Evolutionary conservation across 2,888 invertebrate species (phyloP), one percentile per base, ranked within the genome.

Genomic region (Drosophila helvetica): DNA sequence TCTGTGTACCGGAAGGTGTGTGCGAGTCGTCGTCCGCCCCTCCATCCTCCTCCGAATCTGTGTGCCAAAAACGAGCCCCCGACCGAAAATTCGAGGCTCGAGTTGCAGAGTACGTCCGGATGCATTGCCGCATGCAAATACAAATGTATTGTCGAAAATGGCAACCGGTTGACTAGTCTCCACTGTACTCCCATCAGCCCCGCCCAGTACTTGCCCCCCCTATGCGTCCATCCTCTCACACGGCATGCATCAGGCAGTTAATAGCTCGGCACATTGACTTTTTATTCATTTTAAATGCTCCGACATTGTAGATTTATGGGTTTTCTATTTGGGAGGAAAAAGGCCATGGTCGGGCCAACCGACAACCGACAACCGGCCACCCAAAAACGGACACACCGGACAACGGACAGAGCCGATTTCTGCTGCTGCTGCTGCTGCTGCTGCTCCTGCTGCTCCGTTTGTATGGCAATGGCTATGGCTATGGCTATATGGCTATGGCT

Each of bases 221-320:
- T 3, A 30, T 10, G 9, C 46, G 1, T 3, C 57, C 15, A 38
- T 17, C 12, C 22, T 25, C 46, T 42, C 72, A 66, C 67, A 78
- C 62, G 73, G 86, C 73, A 75, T 80, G 85, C 74, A 82, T 79
- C 80, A 78, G 85, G 88, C 89, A 87, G 88, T 89, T 89, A 89
- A 86, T 86, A 89, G 89, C 86, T 89, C 81, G 88, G 86, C 88
- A 86, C 89, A 86, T 86, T 89, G 86, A 86, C 89, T 88, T 86
- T 86, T 89, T 88, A 89, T 88, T 89, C 86, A 87, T 86, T 89
- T 86, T 83, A 89, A 89, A 86, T 82, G 89, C 88, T 85, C 83
- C 81, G 88, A 87, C 85, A 81, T 88, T 85, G 78, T 68, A 88
- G 80, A 85, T 85, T 85, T 85, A 85, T 85, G 86, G 86, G 58